Evolutionary conservation across 2,888 invertebrate genomes (phyloP), one percentile per base, ranked within the genome.

Genomic region (Ennomos quercinarius): DNA sequence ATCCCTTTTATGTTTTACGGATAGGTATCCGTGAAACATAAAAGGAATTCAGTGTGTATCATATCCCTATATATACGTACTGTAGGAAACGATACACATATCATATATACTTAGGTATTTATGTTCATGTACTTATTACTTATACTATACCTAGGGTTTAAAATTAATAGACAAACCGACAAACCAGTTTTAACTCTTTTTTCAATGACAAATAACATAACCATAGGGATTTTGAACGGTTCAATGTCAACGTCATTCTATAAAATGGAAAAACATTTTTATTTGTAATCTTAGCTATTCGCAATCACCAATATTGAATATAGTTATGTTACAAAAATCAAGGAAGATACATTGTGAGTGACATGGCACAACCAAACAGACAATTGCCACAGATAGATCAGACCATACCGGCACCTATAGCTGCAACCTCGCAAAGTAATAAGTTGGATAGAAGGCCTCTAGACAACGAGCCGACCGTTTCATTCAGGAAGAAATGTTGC

Each of bases 401-500:
- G 6, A 40, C 61, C 12, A n/a, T 67, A 36, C 51, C 67, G 8
- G 10, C 53, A 4, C 36, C 63, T 35, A 2, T 49, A 38, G 62
- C 62, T 9, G 49, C 66, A 40, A 59, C 48, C 8, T 65, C 68
- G 0, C 63, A 42, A 42, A 48, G 53, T 45, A 54, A n/a, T 0
- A 44, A 45, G 35, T 8, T 58, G n/a, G 46, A 45, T 10, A 38
- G 55, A 35, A 38, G 50, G 27, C 42, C 45, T 0, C 12, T 56
- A 5, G 52, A 54, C 1, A 36, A 59, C 42, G 35, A 48, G 17
- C 44, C 52, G 1, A 2, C 57, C 35, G 40, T 43, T 36, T 61
- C 75, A 0, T 68, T 70, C 12, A 56, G 56, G 38, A 73, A 67
- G 49, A 71, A 57, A 48, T 79, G 70, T 36, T 68, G 54, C 8